Conservation (phyloP, 2,113 vertebrate species). For the Pantherophis guttatus region DNA sequence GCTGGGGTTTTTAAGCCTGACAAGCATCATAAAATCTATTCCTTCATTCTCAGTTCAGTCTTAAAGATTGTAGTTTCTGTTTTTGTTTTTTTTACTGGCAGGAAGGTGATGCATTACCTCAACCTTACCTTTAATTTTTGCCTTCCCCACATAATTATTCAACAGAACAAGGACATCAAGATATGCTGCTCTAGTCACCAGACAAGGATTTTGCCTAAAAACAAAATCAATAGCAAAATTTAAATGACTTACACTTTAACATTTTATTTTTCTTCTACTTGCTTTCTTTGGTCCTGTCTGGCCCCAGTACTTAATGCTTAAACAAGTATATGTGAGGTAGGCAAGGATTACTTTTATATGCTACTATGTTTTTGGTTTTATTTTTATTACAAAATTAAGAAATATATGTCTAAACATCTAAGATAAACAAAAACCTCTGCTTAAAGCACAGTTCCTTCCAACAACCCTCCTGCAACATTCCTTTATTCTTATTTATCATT, state of each 20-base stretch:
- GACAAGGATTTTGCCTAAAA: slow-evolving; percentile 81
- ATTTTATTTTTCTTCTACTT: neutral
- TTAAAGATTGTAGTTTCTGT: neutral
- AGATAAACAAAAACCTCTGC: neutral
- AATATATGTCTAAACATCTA: neutral
- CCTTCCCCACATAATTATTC: slow-evolving; percentile 64
- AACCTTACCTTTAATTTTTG: slow-evolving; percentile 55
- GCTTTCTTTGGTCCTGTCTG: neutral
- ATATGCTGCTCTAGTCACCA: slow-evolving; percentile 87
- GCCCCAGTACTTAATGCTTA: neutral
- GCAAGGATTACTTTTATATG: neutral
- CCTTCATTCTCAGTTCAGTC: neutral
- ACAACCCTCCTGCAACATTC: neutral
- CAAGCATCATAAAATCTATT: neutral
- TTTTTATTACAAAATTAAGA: neutral
- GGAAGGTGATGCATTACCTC: slow-evolving; percentile 20
- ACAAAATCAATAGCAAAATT: slow-evolving; percentile 41
- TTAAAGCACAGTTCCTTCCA: neutral
- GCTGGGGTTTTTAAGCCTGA: neutral
- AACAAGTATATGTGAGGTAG: neutral
- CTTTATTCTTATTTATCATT: neutral
- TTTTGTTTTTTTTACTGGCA: neutral
- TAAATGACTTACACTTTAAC: slow-evolving; percentile 6
- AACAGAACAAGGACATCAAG: slow-evolving; percentile 81
- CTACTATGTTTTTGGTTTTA: neutral